Percentiles rank a stretch among this genome's conserved stretches.
Evolutionary conservation across 2,888 invertebrate species (phyloP).

Genomic region (Priocnemis perturbator): DNA sequence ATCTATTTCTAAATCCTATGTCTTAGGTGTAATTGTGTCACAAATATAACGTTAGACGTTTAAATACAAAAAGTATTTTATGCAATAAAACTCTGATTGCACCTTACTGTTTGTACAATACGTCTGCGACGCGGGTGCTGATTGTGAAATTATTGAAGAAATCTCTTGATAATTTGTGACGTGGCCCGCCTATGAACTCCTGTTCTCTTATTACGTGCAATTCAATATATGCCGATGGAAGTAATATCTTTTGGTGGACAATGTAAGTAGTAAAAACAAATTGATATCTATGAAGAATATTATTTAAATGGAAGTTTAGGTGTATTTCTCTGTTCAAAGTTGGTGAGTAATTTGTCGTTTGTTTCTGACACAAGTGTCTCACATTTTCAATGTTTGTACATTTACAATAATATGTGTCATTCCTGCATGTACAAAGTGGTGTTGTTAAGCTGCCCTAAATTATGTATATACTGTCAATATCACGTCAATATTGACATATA

Average conservation of each 20-base stretch:
- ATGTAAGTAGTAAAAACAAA: conserved; percentile 51
- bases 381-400: conserved; percentile 48
- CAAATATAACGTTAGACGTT: conserved; percentile 34
- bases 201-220: conserved; percentile 35
- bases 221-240: conserved; percentile 39
- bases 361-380: conserved; percentile 43
- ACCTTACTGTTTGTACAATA: conserved; percentile 33
- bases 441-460: conserved; percentile 28
- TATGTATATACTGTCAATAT: conserved; percentile 26
- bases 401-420: conserved; percentile 54
- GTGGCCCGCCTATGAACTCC: conserved; percentile 26
- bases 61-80: conserved; percentile 33
- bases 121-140: conserved; percentile 9
- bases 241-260: conserved; percentile 37
- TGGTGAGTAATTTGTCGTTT: conserved; percentile 28
- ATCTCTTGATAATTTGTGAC: conserved; percentile 15
- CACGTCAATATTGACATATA: conserved; percentile 25
- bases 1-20: conserved; percentile 32
- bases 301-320: conserved; percentile 45
- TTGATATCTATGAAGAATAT: conserved; percentile 41
- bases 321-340: conserved; percentile 36
- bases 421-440: conserved; percentile 58
- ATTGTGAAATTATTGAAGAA: conserved; percentile 15
- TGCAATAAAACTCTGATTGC: conserved; percentile 32
- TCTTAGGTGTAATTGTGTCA: conserved; percentile 33